Percentiles rank a stretch among this genome's conserved stretches.
Conservation (phyloP, 2,797 vertebrate species). For the Amazona ochrocephala region DNA sequence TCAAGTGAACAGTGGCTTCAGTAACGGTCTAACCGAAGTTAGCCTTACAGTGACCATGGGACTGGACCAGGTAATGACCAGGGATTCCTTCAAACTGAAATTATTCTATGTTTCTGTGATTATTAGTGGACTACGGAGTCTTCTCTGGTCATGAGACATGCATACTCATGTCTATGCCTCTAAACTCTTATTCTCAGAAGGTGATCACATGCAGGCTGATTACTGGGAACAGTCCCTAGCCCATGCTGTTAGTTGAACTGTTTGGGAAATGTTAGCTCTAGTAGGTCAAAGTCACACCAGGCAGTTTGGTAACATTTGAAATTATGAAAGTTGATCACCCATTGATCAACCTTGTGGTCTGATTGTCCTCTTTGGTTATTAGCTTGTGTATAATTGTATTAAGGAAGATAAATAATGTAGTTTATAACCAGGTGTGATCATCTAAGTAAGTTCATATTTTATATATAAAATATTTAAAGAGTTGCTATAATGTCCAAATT, state of each 20-base stretch:
- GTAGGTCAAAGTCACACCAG: not conserved
- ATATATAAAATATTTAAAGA: not conserved
- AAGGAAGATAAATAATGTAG: not conserved
- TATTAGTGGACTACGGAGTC: not conserved
- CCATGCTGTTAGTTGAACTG: not conserved
- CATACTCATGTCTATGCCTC: not conserved
- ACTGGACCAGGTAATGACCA: not conserved
- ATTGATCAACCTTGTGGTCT: not conserved
- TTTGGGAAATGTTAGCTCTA: not conserved
- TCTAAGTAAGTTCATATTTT: not conserved
- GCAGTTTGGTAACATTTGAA: not conserved
- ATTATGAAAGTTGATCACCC: not conserved
- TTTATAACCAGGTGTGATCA: not conserved
- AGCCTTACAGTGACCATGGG: not conserved
- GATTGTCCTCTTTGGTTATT: not conserved
- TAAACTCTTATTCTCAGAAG: not conserved
- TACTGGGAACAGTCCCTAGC: not conserved
- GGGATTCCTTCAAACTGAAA: not conserved
- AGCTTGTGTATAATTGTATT: not conserved
- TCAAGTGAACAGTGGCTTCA: not conserved
- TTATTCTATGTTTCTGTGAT: not conserved
- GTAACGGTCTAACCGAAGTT: not conserved
- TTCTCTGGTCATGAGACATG: not conserved
- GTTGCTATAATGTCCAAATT: not conserved
- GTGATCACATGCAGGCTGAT: not conserved